These are phyloP conservation scores for Drosophila koepferae DNA, from an alignment of 2,888 invertebrate genomes.

Conservation along the genomic window DNA sequence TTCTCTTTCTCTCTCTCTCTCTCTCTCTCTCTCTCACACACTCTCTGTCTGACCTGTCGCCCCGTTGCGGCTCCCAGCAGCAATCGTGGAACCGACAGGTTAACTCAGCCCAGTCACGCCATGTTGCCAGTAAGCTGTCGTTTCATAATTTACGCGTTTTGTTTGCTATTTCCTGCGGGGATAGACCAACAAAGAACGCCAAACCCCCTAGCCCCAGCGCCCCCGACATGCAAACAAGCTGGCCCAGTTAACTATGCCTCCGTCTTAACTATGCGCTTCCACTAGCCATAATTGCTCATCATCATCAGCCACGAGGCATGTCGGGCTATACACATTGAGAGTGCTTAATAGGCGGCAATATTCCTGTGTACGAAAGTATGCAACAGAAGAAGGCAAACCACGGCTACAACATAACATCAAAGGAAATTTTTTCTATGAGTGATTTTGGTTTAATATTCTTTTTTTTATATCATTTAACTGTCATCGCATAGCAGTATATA, in stretches of 20 bases:
- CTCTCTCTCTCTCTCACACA: constrained; percentile 10
- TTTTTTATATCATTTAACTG: background rate
- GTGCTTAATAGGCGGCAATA: background rate
- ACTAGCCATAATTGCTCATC: constrained; percentile 71
- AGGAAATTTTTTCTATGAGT: background rate
- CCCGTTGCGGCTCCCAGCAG: constrained; percentile 29
- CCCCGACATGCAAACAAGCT: constrained; percentile 50
- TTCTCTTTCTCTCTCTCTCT: background rate
- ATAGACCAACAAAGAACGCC: constrained; percentile 27
- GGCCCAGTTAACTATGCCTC: constrained; percentile 43
- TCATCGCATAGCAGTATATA: background rate
- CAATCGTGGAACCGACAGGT: constrained; percentile 42
- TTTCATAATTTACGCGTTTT: constrained; percentile 80
- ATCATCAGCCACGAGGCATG: constrained; percentile 25
- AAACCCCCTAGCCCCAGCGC: background rate
- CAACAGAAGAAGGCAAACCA: constrained; percentile 3
- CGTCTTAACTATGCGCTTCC: constrained; percentile 49
- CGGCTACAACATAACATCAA: background rate
- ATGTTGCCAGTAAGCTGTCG: constrained; percentile 71
- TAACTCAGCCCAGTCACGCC: constrained; percentile 72
- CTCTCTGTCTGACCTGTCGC: constrained; percentile 31
- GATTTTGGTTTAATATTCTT: background rate
- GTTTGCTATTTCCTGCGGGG: constrained; percentile 76
- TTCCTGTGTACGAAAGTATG: constrained; percentile 4
- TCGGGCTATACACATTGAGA: constrained; percentile 1